These are phyloP conservation scores for Enteromius treurensis DNA, from an alignment of 2,797 vertebrate species.

Conservation along the genomic window DNA sequence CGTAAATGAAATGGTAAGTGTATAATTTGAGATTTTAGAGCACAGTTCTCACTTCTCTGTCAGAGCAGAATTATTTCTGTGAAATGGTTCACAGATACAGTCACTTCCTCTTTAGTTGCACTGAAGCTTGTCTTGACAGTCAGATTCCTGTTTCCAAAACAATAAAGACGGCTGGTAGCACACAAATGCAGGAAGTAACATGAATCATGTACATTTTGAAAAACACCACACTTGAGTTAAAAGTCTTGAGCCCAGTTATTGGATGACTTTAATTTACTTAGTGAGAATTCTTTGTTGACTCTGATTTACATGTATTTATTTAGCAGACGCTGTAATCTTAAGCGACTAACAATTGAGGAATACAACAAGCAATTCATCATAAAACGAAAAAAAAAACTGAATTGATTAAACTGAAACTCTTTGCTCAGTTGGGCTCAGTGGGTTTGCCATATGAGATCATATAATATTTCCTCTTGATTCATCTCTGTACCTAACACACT, in stretches of 20 bases:
- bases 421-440: neutral
- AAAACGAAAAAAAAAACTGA: neutral
- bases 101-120: conserved; percentile 31
- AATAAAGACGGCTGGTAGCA: neutral
- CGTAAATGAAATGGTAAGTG: neutral
- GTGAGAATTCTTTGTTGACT: neutral
- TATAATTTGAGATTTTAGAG: neutral
- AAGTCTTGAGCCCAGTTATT: neutral
- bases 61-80: conserved; percentile 6
- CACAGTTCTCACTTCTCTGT: neutral
- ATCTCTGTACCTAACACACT: neutral
- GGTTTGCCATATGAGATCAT: neutral
- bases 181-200: conserved; percentile 3
- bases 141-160: conserved; percentile 24
- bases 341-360: neutral
- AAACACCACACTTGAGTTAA: neutral
- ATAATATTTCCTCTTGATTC: conserved; percentile 12
- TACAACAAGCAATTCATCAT: neutral
- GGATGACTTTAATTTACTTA: neutral
- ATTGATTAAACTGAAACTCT: neutral
- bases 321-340: neutral
- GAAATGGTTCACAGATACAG: conserved; percentile 24
- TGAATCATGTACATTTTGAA: neutral
- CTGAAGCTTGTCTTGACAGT: conserved; percentile 17
- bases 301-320: neutral